These are phyloP conservation scores for Pseudomyrmex sp. DNA, from an alignment of 1,140 invertebrate genomes.

Conservation along the genomic window DNA sequence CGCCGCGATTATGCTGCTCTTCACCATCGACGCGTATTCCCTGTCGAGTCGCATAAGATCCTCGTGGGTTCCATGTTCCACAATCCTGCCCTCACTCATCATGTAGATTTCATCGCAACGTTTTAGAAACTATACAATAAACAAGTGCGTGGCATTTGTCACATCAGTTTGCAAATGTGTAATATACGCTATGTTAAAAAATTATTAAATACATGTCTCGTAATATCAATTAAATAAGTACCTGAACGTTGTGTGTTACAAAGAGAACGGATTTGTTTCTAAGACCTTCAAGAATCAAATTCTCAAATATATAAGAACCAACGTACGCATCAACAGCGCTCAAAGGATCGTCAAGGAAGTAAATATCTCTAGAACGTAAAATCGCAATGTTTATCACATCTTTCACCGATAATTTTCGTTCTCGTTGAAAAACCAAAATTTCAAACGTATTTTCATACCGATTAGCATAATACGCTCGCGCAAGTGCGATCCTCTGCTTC, in stretches of 20 bases:
- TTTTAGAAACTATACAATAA: conserved; percentile 85
- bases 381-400: not conserved
- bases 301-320: conserved; percentile 87
- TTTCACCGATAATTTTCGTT: not conserved
- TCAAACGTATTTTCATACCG: conserved; percentile 72
- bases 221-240: conserved; percentile 63
- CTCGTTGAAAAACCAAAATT: not conserved
- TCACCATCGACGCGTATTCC: conserved; percentile 86
- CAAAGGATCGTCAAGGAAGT: conserved; percentile 90
- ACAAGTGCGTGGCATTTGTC: not conserved
- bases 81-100: conserved; percentile 88
- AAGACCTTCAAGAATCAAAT: conserved; percentile 86
- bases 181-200: not conserved
- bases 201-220: not conserved
- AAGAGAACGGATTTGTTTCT: conserved; percentile 89
- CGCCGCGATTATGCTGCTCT: conserved; percentile 39
- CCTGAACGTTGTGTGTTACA: conserved; percentile 88
- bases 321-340: conserved; percentile 89
- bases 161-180: not conserved
- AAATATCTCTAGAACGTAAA: conserved; percentile 86
- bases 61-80: conserved; percentile 89
- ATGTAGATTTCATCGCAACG: conserved; percentile 86
- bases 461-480: conserved; percentile 87
- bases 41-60: conserved; percentile 87
- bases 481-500: conserved; percentile 87